Evolutionary conservation across 2,113 vertebrate species (phyloP).

Genomic region (Panthera tigris): DNA sequence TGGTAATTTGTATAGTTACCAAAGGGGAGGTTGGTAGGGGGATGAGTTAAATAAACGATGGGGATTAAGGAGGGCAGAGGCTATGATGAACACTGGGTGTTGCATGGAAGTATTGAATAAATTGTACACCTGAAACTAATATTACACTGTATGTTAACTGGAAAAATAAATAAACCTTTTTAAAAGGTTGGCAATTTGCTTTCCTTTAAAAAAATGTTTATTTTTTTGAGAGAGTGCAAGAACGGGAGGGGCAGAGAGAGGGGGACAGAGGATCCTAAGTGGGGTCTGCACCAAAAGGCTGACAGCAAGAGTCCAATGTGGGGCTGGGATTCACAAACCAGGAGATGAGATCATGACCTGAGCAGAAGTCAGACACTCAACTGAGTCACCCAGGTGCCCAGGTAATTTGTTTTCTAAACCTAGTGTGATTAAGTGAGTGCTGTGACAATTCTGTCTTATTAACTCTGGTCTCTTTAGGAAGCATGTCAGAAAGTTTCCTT

Average conservation of each 20-base stretch:
- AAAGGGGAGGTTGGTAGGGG: background rate
- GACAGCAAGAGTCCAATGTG: no score
- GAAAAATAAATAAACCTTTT: background rate
- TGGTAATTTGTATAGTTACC: background rate
- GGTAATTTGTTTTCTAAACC: background rate
- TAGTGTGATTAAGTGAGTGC: background rate
- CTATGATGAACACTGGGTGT: background rate
- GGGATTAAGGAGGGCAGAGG: background rate
- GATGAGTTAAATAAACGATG: background rate
- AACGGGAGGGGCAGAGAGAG: no score
- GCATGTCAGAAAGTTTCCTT: background rate
- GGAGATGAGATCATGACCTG: no score
- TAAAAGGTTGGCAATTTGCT: background rate
- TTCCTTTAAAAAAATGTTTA: background rate
- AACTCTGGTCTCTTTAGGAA: background rate
- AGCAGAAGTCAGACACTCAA: no score
- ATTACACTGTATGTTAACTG: background rate
- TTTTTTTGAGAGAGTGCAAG: no score
- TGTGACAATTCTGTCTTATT: background rate
- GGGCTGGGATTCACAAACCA: no score
- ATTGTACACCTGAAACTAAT: background rate
- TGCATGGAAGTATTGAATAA: background rate
- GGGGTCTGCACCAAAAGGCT: no score
- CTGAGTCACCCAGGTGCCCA: no score
- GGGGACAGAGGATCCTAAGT: no score